These are phyloP conservation scores for Pangasius sanitwongsei DNA, from an alignment of 2,797 vertebrate species.

Conservation along the genomic window DNA sequence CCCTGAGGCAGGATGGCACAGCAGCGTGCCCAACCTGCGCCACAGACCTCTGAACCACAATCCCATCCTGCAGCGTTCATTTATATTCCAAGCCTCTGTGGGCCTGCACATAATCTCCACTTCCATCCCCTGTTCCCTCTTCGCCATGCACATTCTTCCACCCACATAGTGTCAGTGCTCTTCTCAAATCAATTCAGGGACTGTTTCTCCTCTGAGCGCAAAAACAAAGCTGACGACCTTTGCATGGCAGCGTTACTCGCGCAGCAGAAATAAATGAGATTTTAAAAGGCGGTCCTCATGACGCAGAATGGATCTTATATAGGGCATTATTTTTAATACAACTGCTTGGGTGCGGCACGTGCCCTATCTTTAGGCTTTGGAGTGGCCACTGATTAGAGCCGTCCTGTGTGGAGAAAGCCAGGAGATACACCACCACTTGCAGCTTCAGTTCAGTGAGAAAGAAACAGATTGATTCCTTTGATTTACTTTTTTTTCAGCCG, in stretches of 20 bases:
- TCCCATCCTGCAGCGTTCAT: slow-evolving; percentile 54
- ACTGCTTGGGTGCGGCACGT: slow-evolving; percentile 50
- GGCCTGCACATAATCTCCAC: slow-evolving; percentile 52
- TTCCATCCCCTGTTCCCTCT: slow-evolving; percentile 39
- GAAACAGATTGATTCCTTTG: slow-evolving; percentile 50
- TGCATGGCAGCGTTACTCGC: slow-evolving; percentile 60
- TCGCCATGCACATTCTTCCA: slow-evolving; percentile 57
- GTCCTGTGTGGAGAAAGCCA: slow-evolving; percentile 35
- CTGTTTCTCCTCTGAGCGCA: slow-evolving; percentile 66
- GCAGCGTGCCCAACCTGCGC: slow-evolving; percentile 38
- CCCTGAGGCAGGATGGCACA: slow-evolving; percentile 53
- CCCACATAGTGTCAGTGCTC: slow-evolving; percentile 56
- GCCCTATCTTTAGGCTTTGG: slow-evolving; percentile 39
- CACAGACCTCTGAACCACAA: slow-evolving; percentile 47
- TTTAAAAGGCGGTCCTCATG: slow-evolving; percentile 65
- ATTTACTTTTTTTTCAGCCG: slow-evolving; percentile 40
- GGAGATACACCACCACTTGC: slow-evolving; percentile 27
- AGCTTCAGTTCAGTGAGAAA: slow-evolving; percentile 20
- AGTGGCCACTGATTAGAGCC: slow-evolving; percentile 45
- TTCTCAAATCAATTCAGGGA: slow-evolving; percentile 72
- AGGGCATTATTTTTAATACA: slow-evolving; percentile 67
- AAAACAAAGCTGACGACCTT: slow-evolving; percentile 71
- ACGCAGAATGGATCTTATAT: slow-evolving; percentile 60
- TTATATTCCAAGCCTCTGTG: slow-evolving; percentile 52
- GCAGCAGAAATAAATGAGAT: slow-evolving; percentile 66